These are phyloP conservation scores for Bradypodion pumilum DNA, from an alignment of 2,797 vertebrate species.

Conservation along the genomic window DNA sequence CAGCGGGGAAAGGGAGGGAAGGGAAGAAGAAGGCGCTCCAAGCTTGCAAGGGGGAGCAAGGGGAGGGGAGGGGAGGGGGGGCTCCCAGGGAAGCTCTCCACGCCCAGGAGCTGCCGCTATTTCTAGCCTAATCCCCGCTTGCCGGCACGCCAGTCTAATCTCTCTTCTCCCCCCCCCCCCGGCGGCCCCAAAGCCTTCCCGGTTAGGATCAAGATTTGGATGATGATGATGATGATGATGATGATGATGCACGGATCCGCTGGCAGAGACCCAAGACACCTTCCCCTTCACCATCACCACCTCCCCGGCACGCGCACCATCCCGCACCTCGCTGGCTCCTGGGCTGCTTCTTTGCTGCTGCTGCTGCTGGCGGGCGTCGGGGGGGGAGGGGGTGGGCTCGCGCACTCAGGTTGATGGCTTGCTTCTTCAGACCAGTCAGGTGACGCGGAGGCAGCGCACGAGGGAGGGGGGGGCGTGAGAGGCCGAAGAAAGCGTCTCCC, in stretches of 20 bases:
- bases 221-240: too few species aligned
- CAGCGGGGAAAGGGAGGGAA: constrained; percentile 10
- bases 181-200: constrained; percentile 37
- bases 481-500: constrained; percentile 50
- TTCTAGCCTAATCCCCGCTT: constrained; percentile 59
- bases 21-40: neutral
- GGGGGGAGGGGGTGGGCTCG: constrained; percentile 46
- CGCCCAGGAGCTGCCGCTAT: constrained; percentile 55
- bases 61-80: too few species aligned
- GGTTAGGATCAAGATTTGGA: neutral
- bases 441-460: constrained; percentile 76
- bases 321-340: constrained; percentile 43
- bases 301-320: constrained; percentile 22
- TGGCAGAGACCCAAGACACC: neutral
- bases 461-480: constrained; percentile 32
- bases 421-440: constrained; percentile 75
- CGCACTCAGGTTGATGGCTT: constrained; percentile 62
- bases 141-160: constrained; percentile 58
- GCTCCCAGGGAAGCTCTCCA: constrained; percentile 46
- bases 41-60: too few species aligned
- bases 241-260: neutral
- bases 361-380: too few species aligned
- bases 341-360: too few species aligned
- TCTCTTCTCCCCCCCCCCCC: constrained; percentile 35
- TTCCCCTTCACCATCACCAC: constrained; percentile 48